Evolutionary conservation across 1,140 invertebrate species (phyloP).

Genomic region (Tyrophagus putrescentiae): DNA sequence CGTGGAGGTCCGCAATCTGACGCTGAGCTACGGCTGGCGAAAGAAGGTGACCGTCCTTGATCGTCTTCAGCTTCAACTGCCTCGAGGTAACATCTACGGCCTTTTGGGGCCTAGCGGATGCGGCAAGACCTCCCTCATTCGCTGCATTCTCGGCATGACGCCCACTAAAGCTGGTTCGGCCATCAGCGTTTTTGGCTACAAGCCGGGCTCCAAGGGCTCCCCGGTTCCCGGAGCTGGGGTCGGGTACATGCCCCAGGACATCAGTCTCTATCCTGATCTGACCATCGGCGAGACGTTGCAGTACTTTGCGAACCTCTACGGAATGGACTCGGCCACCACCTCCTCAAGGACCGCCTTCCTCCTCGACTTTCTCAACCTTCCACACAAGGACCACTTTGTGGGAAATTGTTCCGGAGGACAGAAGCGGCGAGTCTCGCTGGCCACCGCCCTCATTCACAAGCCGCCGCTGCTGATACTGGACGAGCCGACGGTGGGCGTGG

Average conservation of each 20-base stretch:
- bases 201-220: slow-evolving; percentile 52
- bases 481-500: slow-evolving; percentile 37
- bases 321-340: slow-evolving; percentile 37
- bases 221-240: slow-evolving; percentile 71
- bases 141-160: slow-evolving; percentile 29
- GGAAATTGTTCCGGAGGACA: slow-evolving; percentile 62
- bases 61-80: too few relatives aligned
- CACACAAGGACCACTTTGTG: slow-evolving; percentile 34
- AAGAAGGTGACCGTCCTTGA: too few relatives aligned
- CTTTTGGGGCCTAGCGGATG: slow-evolving; percentile 48
- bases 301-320: slow-evolving; percentile 87
- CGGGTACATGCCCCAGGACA: slow-evolving; percentile 57
- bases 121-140: slow-evolving; percentile 37
- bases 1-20: too few relatives aligned
- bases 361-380: slow-evolving; percentile 70
- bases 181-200: slow-evolving; percentile 36
- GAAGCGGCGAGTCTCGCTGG: slow-evolving; percentile 76
- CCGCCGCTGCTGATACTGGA: slow-evolving; percentile 33
- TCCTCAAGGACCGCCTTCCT: slow-evolving; percentile 70
- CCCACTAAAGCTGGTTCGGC: slow-evolving; percentile 9
- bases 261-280: slow-evolving; percentile 60
- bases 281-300: slow-evolving; percentile 83
- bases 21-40: too few relatives aligned
- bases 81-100: slow-evolving; percentile 35
- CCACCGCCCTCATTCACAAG: slow-evolving; percentile 54